These are phyloP conservation scores for Pegoplata infirma DNA, from an alignment of 2,888 invertebrate genomes.

Conservation along the genomic window DNA sequence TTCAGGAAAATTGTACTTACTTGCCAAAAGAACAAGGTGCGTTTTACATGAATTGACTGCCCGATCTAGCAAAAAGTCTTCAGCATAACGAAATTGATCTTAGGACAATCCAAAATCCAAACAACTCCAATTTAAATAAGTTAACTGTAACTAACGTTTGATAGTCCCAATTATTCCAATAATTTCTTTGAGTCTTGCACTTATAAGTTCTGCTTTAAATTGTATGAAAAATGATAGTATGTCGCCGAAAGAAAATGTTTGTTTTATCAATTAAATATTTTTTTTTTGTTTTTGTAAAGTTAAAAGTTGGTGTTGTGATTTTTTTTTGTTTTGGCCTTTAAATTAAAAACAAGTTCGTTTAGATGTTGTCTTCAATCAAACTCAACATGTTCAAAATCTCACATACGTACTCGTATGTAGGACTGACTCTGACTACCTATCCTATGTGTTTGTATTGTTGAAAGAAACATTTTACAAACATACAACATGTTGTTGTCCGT, in stretches of 20 bases:
- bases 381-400: slow-evolving; percentile 49
- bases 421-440: no score
- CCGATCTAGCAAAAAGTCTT: no score
- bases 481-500: slow-evolving; percentile 24
- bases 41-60: no score
- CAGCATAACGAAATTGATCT: no score
- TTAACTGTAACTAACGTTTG: no score
- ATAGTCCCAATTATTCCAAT: no score
- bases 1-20: no score
- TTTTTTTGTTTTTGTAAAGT: no score
- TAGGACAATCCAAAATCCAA: no score
- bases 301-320: slow-evolving; percentile 13
- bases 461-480: slow-evolving; percentile 9
- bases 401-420: background rate
- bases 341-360: slow-evolving; percentile 49
- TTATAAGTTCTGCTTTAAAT: background rate
- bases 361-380: slow-evolving; percentile 51
- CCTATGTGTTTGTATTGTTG: background rate
- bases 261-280: slow-evolving; percentile 39
- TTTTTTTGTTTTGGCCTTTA: slow-evolving; percentile 18
- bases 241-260: background rate
- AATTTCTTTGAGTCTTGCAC: no score
- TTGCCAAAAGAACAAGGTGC: no score
- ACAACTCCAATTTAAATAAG: no score
- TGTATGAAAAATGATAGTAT: background rate